Evolutionary conservation across 2,888 invertebrate genomes (phyloP).

Genomic region (Antheraea yamamai): DNA sequence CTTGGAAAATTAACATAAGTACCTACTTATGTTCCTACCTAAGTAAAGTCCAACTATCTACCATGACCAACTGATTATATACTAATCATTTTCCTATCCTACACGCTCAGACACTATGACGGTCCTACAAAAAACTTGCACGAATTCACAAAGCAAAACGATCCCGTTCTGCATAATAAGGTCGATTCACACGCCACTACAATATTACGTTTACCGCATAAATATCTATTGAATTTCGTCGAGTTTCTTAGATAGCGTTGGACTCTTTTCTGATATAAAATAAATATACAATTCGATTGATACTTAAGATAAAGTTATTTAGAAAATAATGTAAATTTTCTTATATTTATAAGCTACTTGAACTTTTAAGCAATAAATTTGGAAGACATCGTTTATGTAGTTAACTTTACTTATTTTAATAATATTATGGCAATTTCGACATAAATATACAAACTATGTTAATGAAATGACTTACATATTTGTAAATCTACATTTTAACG

Average conservation of each 20-base stretch:
- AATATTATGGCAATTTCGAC: background rate
- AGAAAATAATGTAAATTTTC: background rate
- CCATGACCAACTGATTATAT: no score
- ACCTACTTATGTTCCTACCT: no score
- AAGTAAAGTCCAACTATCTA: no score
- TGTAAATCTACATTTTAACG: no score
- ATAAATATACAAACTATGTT: background rate
- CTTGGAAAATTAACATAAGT: no score
- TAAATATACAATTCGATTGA: background rate
- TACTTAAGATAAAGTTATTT: background rate
- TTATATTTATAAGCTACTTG: background rate
- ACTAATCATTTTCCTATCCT: background rate
- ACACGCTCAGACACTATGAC: background rate
- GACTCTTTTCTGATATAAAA: background rate
- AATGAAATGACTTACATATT: background rate
- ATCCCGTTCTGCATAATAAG: background rate
- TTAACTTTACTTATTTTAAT: background rate
- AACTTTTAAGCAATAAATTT: background rate
- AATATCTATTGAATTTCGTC: background rate
- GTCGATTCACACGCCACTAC: background rate
- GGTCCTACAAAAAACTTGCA: background rate
- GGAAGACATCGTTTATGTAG: background rate
- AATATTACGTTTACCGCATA: background rate
- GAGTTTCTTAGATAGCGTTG: background rate
- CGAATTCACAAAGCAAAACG: background rate